Conservation (phyloP, 2,113 vertebrate genomes). For the Coptodon bakossiorum region DNA sequence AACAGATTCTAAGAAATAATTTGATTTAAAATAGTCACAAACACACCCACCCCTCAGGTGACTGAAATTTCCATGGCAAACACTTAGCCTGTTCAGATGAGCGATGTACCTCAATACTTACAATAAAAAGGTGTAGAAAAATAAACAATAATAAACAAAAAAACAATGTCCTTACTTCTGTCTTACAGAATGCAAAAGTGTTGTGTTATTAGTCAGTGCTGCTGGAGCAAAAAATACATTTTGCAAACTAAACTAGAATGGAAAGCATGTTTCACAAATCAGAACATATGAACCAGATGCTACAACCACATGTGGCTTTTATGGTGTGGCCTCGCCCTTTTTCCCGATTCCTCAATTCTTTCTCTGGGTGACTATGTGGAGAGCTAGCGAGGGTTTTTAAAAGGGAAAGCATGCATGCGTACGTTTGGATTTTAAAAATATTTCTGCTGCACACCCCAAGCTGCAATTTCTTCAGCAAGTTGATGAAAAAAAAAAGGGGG, state of each 20-base stretch:
- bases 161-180: not conserved
- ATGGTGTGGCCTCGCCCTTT: not conserved
- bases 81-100: not conserved
- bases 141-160: not conserved
- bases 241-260: not conserved
- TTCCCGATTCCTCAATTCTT: not conserved
- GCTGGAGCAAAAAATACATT: not conserved
- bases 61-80: not conserved
- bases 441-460: not conserved
- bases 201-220: not conserved
- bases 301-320: not conserved
- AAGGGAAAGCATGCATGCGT: not conserved
- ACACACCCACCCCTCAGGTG: not conserved
- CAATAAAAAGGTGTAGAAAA: not conserved
- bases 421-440: not conserved
- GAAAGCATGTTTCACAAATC: not conserved
- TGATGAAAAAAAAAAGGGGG: fast-evolving
- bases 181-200: not conserved
- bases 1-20: not conserved
- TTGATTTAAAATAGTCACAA: not conserved
- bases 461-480: not conserved
- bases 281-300: not conserved
- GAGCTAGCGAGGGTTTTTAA: not conserved
- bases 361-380: not conserved
- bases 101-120: not conserved